Evolutionary conservation across 1,140 invertebrate genomes (phyloP).

Genomic region (Lepidurus apus): DNA sequence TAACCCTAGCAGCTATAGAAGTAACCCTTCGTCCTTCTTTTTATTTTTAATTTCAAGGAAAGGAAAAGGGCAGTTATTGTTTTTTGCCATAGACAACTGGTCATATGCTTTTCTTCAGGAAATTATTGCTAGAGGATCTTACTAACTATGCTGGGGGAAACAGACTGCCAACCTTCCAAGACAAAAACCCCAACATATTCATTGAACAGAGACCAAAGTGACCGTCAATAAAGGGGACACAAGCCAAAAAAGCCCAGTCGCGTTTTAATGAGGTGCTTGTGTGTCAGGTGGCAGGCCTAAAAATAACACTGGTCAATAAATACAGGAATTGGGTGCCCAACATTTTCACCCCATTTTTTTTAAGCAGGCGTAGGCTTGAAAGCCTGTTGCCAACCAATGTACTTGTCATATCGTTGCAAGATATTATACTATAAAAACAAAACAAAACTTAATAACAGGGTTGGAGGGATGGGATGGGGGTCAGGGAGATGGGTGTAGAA

Average conservation of each 20-base stretch:
- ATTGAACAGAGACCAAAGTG: not conserved
- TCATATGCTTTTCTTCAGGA: not conserved
- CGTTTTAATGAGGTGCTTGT: not conserved
- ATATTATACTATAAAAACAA: no score
- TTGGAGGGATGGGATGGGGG: no score
- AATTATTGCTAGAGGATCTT: not conserved
- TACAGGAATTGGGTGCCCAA: not conserved
- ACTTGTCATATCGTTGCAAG: no score
- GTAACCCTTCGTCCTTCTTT: not conserved
- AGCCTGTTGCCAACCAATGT: no score
- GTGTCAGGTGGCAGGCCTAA: constrained; percentile 20
- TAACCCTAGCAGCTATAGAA: not conserved
- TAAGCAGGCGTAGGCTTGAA: no score
- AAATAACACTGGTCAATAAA: not conserved
- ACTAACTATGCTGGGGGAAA: not conserved
- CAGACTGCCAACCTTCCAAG: not conserved
- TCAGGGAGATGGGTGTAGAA: no score
- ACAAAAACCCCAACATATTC: not conserved
- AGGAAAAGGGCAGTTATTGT: not conserved
- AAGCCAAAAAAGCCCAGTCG: not conserved
- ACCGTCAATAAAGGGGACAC: not conserved
- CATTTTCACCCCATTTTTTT: no score
- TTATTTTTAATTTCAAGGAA: not conserved
- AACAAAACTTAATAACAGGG: no score
- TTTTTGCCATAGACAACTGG: not conserved